Evolutionary conservation across 2,888 invertebrate genomes (phyloP), one percentile per base, ranked within the genome.

Genomic region (Chromoteleia sp.): DNA sequence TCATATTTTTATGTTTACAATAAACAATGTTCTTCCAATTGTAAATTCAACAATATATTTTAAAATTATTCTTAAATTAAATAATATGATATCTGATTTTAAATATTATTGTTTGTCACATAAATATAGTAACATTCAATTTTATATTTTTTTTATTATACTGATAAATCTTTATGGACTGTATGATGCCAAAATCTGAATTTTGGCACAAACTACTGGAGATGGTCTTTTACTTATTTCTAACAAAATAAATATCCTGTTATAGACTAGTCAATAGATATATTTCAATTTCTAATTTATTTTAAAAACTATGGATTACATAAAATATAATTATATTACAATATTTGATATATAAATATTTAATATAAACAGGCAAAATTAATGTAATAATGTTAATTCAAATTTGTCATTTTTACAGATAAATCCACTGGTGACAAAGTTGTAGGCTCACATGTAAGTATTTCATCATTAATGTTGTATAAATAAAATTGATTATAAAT

Each of bases 361-460:
- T 4, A 25, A 25, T 25, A 25, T n/a, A 25, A 4, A 25, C 25
- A 25, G 25, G 3, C 25, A 25, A 4, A 25, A 25, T 25, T 25
- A 25, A 25, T 25, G 25, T 25, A 2, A 25, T 33, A 33, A 33
- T 8, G 10, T 36, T 17, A 19, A 14, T 65, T 8, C 6, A 33
- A 8, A 7, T 50, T 56, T 71, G 54, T 48, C 75, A 41, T 43
- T 75, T 85, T 89, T 93, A 92, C 93, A 88, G 94, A 94, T 91
- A 94, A 93, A 90, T 94, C 94, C 45, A 93, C 93, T 84, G 93
- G 93, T 77, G 94, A 94, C 89, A 94, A 93, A 93, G 93, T 93
- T 92, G 93, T 92, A 86, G 93, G 93, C 75, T 93, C 94, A 92
- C 94, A 94, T 89, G 94, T 94, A 92, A 94, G 94, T 94, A 91